phyloP scores from a whole-genome alignment of 64 coral and sea anemone genomes.

The Stichodactyla helianthus region DNA sequence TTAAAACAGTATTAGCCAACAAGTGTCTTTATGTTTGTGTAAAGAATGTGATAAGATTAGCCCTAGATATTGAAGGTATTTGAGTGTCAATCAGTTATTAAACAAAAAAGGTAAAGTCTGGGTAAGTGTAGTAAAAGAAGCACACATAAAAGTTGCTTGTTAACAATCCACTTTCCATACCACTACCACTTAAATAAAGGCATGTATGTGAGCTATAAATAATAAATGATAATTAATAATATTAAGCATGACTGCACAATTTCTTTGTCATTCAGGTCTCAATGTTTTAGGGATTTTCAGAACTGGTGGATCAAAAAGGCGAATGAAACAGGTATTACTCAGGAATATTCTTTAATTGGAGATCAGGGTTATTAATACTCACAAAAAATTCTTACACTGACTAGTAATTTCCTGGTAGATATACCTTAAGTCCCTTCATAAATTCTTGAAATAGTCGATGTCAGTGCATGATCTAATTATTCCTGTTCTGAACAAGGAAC shows the following conservation, averaged over 20 bases:
- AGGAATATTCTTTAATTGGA: neutral
- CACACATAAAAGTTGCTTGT: neutral
- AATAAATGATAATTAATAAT: neutral
- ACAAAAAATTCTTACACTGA: neutral
- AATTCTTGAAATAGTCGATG: neutral
- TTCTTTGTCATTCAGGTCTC: slow-evolving; percentile 53
- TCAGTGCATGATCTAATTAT: neutral
- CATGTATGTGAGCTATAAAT: neutral
- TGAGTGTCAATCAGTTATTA: neutral
- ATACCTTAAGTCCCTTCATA: neutral
- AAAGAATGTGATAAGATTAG: neutral
- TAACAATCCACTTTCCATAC: neutral
- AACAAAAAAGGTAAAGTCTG: neutral
- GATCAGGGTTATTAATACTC: neutral
- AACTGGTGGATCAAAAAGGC: slow-evolving; percentile 89
- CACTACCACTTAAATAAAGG: neutral
- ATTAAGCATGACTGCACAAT: neutral
- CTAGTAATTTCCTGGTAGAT: neutral
- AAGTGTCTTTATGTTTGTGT: no score
- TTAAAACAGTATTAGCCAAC: no score
- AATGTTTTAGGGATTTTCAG: slow-evolving; percentile 96
- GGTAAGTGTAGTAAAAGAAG: neutral
- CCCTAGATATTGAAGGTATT: neutral
- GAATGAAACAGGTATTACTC: slow-evolving; percentile 83
- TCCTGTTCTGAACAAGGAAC: neutral